Conservation (phyloP, 2,888 invertebrate genomes). For the Trichacis sp. region DNA sequence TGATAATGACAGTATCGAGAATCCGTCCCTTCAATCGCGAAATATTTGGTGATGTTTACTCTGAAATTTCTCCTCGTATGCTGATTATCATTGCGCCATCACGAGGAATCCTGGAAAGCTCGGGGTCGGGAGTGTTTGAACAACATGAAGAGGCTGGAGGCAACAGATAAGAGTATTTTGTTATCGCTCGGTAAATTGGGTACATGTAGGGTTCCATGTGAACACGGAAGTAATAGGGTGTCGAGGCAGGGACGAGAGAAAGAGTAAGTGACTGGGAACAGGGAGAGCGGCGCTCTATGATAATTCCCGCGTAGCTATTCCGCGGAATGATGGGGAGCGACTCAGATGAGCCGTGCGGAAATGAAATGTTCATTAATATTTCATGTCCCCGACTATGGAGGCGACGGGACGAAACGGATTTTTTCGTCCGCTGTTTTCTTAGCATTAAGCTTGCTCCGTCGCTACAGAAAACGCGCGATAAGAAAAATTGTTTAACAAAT, state of each 20-base stretch:
- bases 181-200: slow-evolving; percentile 4
- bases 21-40: too few relatives aligned
- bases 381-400: background rate
- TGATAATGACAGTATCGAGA: too few relatives aligned
- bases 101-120: too few relatives aligned
- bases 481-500: too few relatives aligned
- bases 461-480: too few relatives aligned
- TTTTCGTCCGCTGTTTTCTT: background rate
- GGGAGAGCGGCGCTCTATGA: background rate
- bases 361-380: slow-evolving; percentile 9
- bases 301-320: too few relatives aligned
- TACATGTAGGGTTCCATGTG: slow-evolving; percentile 1
- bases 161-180: slow-evolving; percentile 6
- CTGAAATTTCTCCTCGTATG: too few relatives aligned
- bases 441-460: too few relatives aligned
- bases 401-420: background rate
- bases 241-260: background rate
- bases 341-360: background rate
- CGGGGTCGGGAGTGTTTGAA: background rate
- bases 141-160: background rate
- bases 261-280: slow-evolving; percentile 2
- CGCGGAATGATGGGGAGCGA: background rate
- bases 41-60: too few relatives aligned
- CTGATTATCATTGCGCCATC: too few relatives aligned
- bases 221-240: slow-evolving; percentile 3